A percentile compares a stretch with the other conserved stretches of the same genome.
phyloP scores from a whole-genome alignment of 1,140 invertebrate genomes.

The Sminthurides bifidus region DNA sequence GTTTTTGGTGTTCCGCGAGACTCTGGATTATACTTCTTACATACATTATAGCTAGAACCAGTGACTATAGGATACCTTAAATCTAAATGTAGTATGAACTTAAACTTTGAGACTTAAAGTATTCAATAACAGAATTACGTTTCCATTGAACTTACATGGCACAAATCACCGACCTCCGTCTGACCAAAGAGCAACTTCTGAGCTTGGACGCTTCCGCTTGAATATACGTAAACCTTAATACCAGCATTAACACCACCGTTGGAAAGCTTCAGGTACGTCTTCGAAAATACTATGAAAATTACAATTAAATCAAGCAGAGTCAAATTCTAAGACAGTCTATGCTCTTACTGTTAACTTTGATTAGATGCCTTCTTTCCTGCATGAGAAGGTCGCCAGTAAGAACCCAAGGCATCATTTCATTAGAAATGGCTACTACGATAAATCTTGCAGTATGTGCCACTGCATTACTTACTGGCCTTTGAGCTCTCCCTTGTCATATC shows the following conservation, averaged over 20 bases:
- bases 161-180: conserved; percentile 61
- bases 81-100: neutral
- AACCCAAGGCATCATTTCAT: no score
- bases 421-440: no score
- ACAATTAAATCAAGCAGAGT: neutral
- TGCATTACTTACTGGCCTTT: conserved; percentile 89
- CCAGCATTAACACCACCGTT: conserved; percentile 52
- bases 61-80: no score
- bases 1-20: neutral
- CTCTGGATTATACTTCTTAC: neutral
- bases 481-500: conserved; percentile 60
- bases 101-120: neutral
- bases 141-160: conserved; percentile 40
- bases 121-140: neutral
- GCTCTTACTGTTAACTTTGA: no score
- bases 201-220: conserved; percentile 78
- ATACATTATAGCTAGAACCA: neutral
- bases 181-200: conserved; percentile 78
- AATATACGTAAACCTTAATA: conserved; percentile 72
- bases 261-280: conserved; percentile 62
- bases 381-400: no score
- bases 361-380: no score
- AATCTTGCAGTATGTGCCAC: no score
- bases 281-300: conserved; percentile 57
- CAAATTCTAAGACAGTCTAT: no score